Base-by-base conservation (phyloP, 2,888 invertebrate genomes). In the Drosophila eohydei region DNA sequence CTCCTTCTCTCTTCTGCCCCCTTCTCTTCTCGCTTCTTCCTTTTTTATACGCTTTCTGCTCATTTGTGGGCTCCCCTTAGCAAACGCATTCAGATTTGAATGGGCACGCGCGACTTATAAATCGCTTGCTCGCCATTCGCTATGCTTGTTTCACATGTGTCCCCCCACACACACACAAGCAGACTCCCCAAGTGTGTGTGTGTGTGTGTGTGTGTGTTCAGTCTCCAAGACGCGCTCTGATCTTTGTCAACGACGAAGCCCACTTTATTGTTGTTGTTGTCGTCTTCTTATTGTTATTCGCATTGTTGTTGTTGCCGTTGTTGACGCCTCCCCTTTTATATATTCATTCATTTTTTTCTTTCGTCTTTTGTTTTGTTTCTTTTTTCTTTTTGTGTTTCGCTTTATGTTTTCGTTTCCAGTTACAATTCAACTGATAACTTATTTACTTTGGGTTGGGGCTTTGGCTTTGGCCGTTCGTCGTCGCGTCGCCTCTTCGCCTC, bases 301-400 rank as follows among this genome's bases (percentile, higher is more conserved):
- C 52, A 64, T 66, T 68, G 52, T 50, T 56, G 63, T 44, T 52
- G 67, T 74, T 62, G 61, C 54, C 60, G 69, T 77, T 81, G 81
- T 87, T 86, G 88, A 91, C 91, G 88, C 91, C 91, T 91, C 91
- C 91, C 91, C 90, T 90, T 91, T 89, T 90, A 71, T 77, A 71
- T 81, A 76, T 83, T 80, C 80, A 83, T 83, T 83, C 83, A 73
- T 57, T 73, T 68, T 52, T 51, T 36, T 26, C 51, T 21, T 51
- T 51, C 34, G 36, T 14, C 26, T 52, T 76, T 74, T 63, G 16
- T 40, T 28, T 40, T 30, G 16, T 21, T 21, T 38, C 9, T 38
- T 38, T 38, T 51, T 51, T 16, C 36, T 14, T 14, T 21, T 21
- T 1, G 21, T 21, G 21, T 21, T 72, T 54, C 38, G 46, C 36